Base-by-base conservation (phyloP, 1,140 invertebrate species). In the Atopsyche davidsoni region DNA sequence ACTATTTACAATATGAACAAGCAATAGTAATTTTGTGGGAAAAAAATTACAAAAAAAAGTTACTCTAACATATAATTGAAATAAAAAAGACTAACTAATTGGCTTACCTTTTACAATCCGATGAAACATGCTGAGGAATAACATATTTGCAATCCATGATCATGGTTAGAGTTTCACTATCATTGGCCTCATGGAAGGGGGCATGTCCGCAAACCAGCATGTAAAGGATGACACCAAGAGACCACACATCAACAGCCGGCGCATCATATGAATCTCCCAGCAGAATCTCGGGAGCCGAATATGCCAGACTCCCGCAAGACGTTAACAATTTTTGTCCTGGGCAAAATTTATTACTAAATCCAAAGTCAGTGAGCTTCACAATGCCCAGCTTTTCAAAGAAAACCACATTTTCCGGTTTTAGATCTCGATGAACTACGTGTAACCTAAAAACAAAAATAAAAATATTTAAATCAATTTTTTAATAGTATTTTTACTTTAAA, bases 91-190 rank as follows among this genome's bases (percentile, higher is more conserved):
- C 19, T n/a, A n/a, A n/a, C n/a, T n/a, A n/a, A n/a, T n/a, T 31
- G 17, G 62, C 62, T 65, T 69, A 90, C 86, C 80, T 81, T 74
- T 83, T 83, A 69, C 95, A 98, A 47, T 81, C 79, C 16, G 79
- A 72, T n/a, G 92, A 92, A 19, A 99, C 83, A 68, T 95, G 86
- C 19, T 78, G 65, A 45, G 96, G 94, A 60, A 98, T 86, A 39
- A 86, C 86, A 67, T 98, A 99, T 79, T 96, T 97, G 76, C 95
- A 98, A 67, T 99, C 96, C 89, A 99, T 96, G 54, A 99, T 99
- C 92, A 96, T 98, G 1, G 94, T 98, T 11, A 99, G 72, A 1
- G 96, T 99, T 78, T 99, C 96, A 63, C 92, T 97, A 68, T 99
- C 96, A 72, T 98, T 99, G 17, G 94, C 93, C 76, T 98, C 96